A percentile compares a stretch with the other conserved stretches of the same genome.
phyloP scores from a whole-genome alignment of 2,797 vertebrate species.

The Paguma larvata region DNA sequence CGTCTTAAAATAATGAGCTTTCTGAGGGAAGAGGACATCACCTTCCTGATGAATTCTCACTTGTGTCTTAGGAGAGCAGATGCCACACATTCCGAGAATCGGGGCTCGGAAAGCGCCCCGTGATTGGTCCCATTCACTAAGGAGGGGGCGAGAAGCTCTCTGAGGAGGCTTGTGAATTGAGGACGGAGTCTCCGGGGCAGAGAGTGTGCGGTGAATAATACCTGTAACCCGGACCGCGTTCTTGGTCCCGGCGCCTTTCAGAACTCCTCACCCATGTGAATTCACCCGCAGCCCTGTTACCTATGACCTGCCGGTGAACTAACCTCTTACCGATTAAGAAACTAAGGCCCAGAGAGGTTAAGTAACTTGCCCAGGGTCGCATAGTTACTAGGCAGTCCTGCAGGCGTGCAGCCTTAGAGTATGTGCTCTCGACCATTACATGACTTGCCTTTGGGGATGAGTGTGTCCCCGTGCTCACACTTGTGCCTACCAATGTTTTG shows the following conservation, averaged over 20 bases:
- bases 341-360: neutral
- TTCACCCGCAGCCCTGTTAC: neutral
- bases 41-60: neutral
- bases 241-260: neutral
- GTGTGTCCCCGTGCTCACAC: neutral
- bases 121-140: neutral
- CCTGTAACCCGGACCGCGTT: neutral
- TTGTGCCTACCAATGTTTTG: neutral
- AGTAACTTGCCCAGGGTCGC: neutral
- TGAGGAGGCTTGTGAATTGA: neutral
- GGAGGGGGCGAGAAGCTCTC: neutral
- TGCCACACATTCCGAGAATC: neutral
- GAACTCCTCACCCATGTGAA: neutral
- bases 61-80: neutral
- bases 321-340: neutral
- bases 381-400: neutral
- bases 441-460: neutral
- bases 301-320: neutral
- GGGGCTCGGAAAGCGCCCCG: neutral
- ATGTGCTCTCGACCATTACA: neutral
- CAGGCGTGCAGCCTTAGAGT: neutral
- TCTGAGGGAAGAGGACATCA: neutral
- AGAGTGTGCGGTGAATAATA: neutral
- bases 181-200: neutral
- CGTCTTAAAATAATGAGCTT: slow-evolving; percentile 8